A percentile compares a stretch with the other conserved stretches of the same genome.
phyloP scores from a whole-genome alignment of 2,888 invertebrate species.

The Ennomos quercinarius region DNA sequence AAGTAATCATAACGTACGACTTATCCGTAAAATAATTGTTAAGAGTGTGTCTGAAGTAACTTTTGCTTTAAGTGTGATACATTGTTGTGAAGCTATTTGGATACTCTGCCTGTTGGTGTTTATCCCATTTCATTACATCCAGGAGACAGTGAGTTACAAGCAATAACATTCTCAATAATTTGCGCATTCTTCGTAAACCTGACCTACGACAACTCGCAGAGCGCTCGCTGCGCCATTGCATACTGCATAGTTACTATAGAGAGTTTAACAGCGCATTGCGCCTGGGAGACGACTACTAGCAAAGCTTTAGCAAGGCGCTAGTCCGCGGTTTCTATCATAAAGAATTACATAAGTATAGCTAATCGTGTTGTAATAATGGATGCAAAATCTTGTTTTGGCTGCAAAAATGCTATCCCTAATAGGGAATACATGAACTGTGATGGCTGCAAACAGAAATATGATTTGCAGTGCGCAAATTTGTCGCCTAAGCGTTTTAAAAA shows the following conservation, averaged over 20 bases:
- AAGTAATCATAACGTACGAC: background rate
- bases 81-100: background rate
- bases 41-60: background rate
- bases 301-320: background rate
- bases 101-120: background rate
- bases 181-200: background rate
- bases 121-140: background rate
- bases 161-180: background rate
- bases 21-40: background rate
- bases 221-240: background rate
- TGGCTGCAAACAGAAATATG: background rate
- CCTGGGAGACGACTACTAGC: background rate
- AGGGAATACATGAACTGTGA: background rate
- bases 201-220: background rate
- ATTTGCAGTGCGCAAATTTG: constrained; percentile 6
- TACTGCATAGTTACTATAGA: background rate
- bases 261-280: background rate
- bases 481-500: constrained; percentile 14
- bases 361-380: background rate
- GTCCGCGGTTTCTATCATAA: background rate
- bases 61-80: background rate
- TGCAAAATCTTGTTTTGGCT: background rate
- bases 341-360: background rate
- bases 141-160: background rate
- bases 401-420: background rate